Conservation (phyloP, 2,797 vertebrate genomes). For the Labeo calbasu region DNA sequence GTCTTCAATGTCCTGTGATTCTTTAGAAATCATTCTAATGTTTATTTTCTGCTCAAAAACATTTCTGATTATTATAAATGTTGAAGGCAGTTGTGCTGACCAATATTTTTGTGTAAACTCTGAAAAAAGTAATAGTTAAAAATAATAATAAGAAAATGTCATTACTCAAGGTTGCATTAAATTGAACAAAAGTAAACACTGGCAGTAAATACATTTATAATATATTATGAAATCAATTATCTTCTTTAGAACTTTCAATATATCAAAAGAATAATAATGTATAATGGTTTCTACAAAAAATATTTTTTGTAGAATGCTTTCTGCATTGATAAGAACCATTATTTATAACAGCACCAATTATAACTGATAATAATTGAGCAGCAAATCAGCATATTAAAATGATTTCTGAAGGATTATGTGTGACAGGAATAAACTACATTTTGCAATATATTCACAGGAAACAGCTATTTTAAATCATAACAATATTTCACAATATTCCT, state of each 20-base stretch:
- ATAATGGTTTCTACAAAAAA: background rate
- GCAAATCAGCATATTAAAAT: background rate
- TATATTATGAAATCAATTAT: too few relatives aligned
- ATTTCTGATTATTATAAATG: background rate
- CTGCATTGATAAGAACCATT: background rate
- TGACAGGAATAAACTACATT: too few relatives aligned
- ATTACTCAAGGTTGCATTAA: background rate
- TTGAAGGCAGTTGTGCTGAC: background rate
- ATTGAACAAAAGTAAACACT: background rate
- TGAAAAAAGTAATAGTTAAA: too few relatives aligned
- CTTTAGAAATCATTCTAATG: too few relatives aligned
- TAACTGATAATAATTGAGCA: background rate
- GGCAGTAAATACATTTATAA: too few relatives aligned
- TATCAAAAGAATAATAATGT: background rate
- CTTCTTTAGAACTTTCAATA: background rate
- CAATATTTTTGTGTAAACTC: background rate
- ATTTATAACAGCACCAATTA: background rate
- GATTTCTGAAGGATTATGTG: background rate
- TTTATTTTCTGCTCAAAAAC: background rate
- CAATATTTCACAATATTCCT: background rate
- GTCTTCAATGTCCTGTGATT: too few relatives aligned
- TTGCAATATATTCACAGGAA: background rate
- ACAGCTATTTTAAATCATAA: background rate
- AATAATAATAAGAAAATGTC: too few relatives aligned
- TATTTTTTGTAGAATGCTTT: background rate